Evolutionary conservation across 1,140 invertebrate species (phyloP).

Genomic region (Octopus bimaculoides): DNA sequence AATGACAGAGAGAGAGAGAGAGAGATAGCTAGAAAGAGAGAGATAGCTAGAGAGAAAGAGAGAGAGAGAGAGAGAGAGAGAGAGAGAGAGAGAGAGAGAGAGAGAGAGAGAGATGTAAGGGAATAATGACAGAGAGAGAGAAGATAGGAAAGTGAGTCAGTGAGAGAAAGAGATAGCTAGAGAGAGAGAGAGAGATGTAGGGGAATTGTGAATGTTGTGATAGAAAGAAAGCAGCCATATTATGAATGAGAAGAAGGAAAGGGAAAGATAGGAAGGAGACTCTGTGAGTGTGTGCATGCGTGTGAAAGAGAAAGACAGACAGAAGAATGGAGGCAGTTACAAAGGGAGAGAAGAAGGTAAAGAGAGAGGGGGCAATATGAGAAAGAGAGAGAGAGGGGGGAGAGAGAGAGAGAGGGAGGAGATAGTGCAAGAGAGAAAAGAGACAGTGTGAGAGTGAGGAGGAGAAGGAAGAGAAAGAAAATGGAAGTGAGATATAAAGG

Average conservation of each 20-base stretch:
- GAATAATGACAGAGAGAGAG: not conserved
- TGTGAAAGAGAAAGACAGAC: not conserved
- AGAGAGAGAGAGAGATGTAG: not conserved
- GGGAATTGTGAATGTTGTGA: not conserved
- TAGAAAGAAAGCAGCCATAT: not conserved
- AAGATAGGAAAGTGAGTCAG: not conserved
- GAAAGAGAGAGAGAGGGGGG: not conserved
- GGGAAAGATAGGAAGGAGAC: not conserved
- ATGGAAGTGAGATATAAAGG: not conserved
- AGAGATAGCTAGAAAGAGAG: not conserved
- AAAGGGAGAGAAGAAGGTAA: not conserved
- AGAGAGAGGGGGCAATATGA: not conserved
- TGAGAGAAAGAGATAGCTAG: not conserved
- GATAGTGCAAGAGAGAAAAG: not conserved
- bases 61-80: not conserved
- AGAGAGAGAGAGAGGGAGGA: not conserved
- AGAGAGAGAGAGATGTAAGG: not conserved
- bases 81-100: not conserved
- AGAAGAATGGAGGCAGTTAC: not conserved
- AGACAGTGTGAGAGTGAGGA: too few species aligned
- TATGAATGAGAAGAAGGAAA: not conserved
- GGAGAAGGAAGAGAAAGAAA: not conserved
- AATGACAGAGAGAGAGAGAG: not conserved
- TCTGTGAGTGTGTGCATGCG: too few species aligned
- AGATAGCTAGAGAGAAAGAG: not conserved